These are phyloP conservation scores for Eurystomus gularis DNA, from an alignment of 2,113 vertebrate genomes.

Conservation along the genomic window DNA sequence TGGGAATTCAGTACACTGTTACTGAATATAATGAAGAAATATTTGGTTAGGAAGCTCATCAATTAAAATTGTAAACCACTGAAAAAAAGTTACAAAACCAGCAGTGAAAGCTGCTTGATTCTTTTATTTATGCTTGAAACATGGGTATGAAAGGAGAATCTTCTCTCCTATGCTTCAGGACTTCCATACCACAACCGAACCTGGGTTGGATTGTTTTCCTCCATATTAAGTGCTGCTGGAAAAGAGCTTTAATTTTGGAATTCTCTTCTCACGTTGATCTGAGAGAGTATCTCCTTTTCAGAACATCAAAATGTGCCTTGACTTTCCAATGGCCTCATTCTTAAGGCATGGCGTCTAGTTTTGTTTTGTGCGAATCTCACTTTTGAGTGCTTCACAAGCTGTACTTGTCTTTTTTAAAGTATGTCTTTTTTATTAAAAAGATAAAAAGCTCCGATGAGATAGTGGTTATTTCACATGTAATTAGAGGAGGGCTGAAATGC, in stretches of 20 bases:
- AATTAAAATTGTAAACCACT: neutral
- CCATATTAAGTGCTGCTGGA: neutral
- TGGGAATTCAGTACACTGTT: neutral
- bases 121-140: neutral
- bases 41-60: neutral
- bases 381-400: neutral
- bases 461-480: conserved; percentile 3
- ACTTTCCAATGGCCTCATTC: neutral
- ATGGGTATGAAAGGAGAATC: neutral
- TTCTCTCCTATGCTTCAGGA: neutral
- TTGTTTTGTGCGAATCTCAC: neutral
- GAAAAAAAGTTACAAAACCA: neutral
- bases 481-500: neutral
- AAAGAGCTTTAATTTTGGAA: neutral
- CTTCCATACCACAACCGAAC: neutral
- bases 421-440: conserved; percentile 35
- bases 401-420: neutral
- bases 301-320: neutral
- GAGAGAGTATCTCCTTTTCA: neutral
- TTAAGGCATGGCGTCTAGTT: accelerated
- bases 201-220: neutral
- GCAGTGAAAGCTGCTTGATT: neutral
- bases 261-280: neutral
- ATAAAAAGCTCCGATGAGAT: conserved; percentile 4
- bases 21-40: neutral